Conservation (phyloP, 2,888 invertebrate species). For the Plebejus melissa region DNA sequence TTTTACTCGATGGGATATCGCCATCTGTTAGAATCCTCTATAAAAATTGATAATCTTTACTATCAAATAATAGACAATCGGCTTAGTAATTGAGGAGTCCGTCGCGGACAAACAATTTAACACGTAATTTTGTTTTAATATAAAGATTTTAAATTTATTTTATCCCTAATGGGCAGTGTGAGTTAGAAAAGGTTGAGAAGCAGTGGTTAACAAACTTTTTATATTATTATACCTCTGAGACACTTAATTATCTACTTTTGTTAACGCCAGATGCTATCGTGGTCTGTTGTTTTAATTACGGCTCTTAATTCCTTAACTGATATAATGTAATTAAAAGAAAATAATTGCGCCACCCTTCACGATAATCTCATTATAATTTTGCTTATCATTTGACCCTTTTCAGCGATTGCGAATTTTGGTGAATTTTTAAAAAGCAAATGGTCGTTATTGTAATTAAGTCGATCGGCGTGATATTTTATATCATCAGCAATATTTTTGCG, state of each 20-base stretch:
- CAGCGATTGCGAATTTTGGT: neutral
- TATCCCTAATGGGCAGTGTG: neutral
- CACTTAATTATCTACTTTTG: slow-evolving; percentile 11
- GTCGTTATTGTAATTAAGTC: no score
- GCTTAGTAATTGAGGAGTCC: no score
- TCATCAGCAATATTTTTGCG: no score
- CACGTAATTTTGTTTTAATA: no score
- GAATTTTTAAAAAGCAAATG: no score
- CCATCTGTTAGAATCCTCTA: no score
- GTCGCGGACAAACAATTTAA: no score
- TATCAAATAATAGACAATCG: no score
- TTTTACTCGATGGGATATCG: no score
- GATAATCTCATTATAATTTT: slow-evolving; percentile 7
- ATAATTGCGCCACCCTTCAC: slow-evolving; percentile 1
- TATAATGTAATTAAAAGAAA: slow-evolving; percentile 8
- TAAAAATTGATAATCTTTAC: no score
- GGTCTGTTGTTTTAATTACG: slow-evolving; percentile 18
- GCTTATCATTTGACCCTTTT: neutral
- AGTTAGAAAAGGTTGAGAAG: neutral
- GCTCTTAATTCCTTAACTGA: neutral
- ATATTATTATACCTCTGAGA: slow-evolving; percentile 14
- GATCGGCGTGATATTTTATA: no score
- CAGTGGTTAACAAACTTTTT: slow-evolving; percentile 14
- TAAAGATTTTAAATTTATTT: neutral
- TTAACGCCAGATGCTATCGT: slow-evolving; percentile 23